These are phyloP conservation scores for Achatina immaculata DNA, from an alignment of 1,140 invertebrate genomes.

Conservation along the genomic window DNA sequence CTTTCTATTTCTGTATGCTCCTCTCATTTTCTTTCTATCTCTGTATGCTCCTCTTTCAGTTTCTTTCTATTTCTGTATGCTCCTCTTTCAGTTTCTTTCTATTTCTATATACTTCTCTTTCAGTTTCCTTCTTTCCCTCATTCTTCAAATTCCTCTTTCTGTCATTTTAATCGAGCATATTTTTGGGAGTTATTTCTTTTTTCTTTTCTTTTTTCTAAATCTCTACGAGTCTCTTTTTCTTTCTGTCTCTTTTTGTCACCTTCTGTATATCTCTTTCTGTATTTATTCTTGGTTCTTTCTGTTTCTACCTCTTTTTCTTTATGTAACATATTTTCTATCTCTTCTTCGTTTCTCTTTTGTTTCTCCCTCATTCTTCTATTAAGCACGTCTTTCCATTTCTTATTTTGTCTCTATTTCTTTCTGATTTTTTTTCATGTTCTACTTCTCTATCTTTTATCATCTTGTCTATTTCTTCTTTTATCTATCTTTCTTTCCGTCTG, in stretches of 20 bases:
- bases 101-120: not conserved
- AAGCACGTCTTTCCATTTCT: too few species aligned
- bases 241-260: slow-evolving; percentile 3
- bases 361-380: slow-evolving; percentile 1
- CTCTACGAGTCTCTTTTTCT: not conserved
- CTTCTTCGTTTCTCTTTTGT: not conserved
- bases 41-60: not conserved
- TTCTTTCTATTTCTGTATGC: not conserved
- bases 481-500: not conserved
- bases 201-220: not conserved
- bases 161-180: too few species aligned
- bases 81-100: not conserved
- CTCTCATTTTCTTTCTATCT: slow-evolving; percentile 1
- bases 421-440: not conserved
- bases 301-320: not conserved
- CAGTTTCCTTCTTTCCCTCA: not conserved
- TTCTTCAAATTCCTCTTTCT: not conserved
- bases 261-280: not conserved
- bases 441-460: not conserved
- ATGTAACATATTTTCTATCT: not conserved
- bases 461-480: not conserved
- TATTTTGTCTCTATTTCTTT: too few species aligned
- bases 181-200: slow-evolving; percentile 14
- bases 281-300: not conserved
- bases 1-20: not conserved